Evolutionary conservation across 2,113 vertebrate genomes (phyloP).

Genomic region (Boleophthalmus pectinirostris): DNA sequence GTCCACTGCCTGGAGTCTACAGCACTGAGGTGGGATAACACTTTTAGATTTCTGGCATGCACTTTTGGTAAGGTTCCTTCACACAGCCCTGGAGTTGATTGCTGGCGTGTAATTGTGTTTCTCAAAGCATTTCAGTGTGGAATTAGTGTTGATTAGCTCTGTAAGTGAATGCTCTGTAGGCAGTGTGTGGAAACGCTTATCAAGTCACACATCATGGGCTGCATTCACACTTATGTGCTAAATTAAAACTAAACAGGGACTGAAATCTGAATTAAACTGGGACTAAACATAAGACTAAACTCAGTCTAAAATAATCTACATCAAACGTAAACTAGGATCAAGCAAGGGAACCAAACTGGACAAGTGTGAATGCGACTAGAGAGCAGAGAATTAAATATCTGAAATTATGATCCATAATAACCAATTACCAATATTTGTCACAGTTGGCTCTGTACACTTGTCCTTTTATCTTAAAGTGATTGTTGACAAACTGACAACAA

Average conservation of each 20-base stretch:
- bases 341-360: neutral
- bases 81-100: neutral
- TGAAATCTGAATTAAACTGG: neutral
- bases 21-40: neutral
- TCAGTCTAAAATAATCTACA: neutral
- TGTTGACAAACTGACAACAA: no score
- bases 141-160: neutral
- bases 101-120: constrained; percentile 6
- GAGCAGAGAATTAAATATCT: no score
- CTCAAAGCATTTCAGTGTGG: neutral
- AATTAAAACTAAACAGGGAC: neutral
- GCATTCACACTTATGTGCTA: no score
- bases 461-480: no score
- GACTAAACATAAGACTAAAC: neutral
- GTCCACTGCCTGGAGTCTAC: neutral
- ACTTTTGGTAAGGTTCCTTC: neutral
- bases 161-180: constrained; percentile 6
- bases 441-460: no score
- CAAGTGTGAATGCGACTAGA: no score
- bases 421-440: no score
- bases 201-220: neutral
- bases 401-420: no score
- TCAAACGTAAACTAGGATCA: neutral
- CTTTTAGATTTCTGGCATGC: neutral
- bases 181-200: neutral